Percentiles rank a stretch among this genome's conserved stretches.
Evolutionary conservation across 2,888 invertebrate species (phyloP).

Genomic region (Phaonia tiefii): DNA sequence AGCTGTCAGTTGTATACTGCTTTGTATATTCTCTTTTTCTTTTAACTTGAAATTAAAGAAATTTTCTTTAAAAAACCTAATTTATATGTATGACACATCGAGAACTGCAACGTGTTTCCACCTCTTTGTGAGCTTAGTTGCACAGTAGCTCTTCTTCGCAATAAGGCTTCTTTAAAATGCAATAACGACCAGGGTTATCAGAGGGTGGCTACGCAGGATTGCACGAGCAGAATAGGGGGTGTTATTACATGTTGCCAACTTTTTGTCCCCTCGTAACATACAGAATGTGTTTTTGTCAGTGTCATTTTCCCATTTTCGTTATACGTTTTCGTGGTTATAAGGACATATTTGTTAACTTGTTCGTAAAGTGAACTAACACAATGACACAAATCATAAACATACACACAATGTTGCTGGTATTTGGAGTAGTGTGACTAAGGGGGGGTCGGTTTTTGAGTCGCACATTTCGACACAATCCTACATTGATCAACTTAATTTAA

Average conservation of each 20-base stretch:
- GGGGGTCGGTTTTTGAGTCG: too few species aligned
- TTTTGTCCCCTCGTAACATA: conserved; percentile 7
- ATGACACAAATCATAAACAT: conserved; percentile 2
- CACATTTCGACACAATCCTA: too few species aligned
- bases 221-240: background rate
- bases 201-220: background rate
- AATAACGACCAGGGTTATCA: background rate
- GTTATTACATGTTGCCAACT: conserved; percentile 42
- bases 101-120: conserved; percentile 41
- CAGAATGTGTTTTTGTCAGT: background rate
- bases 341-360: conserved; percentile 56
- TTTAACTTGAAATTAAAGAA: background rate
- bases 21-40: background rate
- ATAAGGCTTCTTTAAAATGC: background rate
- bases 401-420: too few species aligned
- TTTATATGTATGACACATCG: conserved; percentile 57
- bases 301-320: conserved; percentile 10
- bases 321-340: background rate
- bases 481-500: too few species aligned
- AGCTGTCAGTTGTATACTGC: conserved; percentile 27
- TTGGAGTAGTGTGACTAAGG: too few species aligned
- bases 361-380: conserved; percentile 18
- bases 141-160: conserved; percentile 3
- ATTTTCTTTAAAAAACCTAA: conserved; percentile 37
- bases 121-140: conserved; percentile 11